Percentiles rank a stretch among this genome's conserved stretches.
Evolutionary conservation across 2,113 vertebrate genomes (phyloP).

Genomic region (Chelonoidis abingdonii): DNA sequence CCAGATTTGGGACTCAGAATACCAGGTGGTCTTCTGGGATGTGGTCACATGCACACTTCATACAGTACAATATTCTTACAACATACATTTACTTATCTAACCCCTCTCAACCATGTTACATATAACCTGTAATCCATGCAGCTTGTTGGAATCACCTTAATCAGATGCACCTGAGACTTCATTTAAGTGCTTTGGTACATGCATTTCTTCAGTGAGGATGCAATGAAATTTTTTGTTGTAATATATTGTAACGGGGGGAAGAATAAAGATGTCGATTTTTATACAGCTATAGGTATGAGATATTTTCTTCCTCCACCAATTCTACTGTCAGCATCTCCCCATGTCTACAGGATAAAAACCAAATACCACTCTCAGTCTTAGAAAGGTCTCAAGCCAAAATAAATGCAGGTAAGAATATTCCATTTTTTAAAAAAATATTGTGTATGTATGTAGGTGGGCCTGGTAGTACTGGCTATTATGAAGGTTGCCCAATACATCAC

Average conservation of each 20-base stretch:
- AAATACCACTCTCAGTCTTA: conserved; percentile 37
- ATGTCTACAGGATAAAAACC: conserved; percentile 71
- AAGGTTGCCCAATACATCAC: background rate
- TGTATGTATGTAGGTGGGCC: background rate
- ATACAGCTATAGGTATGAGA: conserved; percentile 80
- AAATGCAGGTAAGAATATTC: conserved; percentile 67
- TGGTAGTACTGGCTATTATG: fast-evolving
- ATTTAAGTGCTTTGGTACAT: background rate
- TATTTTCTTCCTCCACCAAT: conserved; percentile 70
- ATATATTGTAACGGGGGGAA: background rate
- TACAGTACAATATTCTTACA: background rate
- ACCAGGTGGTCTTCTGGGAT: background rate
- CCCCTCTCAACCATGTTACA: background rate
- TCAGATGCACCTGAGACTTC: background rate
- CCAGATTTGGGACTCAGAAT: background rate
- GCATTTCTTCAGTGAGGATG: background rate
- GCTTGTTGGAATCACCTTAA: background rate
- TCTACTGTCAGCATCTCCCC: conserved; percentile 69
- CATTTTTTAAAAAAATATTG: background rate
- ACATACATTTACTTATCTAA: too few relatives aligned
- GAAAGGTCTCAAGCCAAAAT: conserved; percentile 71
- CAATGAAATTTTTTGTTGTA: background rate
- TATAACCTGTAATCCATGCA: background rate
- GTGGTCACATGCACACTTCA: background rate
- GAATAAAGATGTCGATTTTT: conserved; percentile 41